Evolutionary conservation across 2,888 invertebrate genomes (phyloP), one percentile per base, ranked within the genome.

Genomic region (Molorchus minor): DNA sequence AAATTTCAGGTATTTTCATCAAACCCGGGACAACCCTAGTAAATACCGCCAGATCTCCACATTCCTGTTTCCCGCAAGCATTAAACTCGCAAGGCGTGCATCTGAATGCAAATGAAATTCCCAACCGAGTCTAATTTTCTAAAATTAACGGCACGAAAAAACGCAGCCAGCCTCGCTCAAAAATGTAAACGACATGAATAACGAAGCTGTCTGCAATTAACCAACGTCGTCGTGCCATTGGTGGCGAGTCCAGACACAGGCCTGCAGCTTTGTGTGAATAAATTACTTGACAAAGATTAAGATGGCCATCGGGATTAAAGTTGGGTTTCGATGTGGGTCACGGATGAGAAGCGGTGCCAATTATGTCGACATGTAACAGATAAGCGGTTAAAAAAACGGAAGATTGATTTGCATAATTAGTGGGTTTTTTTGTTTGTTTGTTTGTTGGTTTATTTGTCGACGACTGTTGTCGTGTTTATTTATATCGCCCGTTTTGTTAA

Each of bases 311-410:
- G 38, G 38, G 38, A 38, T 51, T 40, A 38, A 35, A 38, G 38
- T 16, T 25, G 25, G 36, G 49, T 17, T 12, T 19, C 29, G 15
- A 38, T 44, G 49, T 51, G 40, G 49, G 38, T 51, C 49, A 51
- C 15, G 29, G 47, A 35, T 44, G 21, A 15, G 49, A 51, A 12
- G 10, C 29, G 49, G 49, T 51, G 49, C 49, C 49, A 40, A 44
- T 13, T 25, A 3, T 25, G 12, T 15, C 8, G 20, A 19, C 16
- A 10, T 10, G 20, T 20, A n/a, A 15, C n/a, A 12, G 20, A 44
- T 13, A 15, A 25, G 20, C 8, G 41, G 12, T 1, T 41, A 10
- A 17, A 41, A 13, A 41, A 41, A 20, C 41, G 41, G 10, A 17
- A 20, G 2, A 10, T 20, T 41, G 8, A 41, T 38, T 38, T 38